Conservation (phyloP, 2,888 invertebrate species). For the Rambutsinella grinnellia region DNA sequence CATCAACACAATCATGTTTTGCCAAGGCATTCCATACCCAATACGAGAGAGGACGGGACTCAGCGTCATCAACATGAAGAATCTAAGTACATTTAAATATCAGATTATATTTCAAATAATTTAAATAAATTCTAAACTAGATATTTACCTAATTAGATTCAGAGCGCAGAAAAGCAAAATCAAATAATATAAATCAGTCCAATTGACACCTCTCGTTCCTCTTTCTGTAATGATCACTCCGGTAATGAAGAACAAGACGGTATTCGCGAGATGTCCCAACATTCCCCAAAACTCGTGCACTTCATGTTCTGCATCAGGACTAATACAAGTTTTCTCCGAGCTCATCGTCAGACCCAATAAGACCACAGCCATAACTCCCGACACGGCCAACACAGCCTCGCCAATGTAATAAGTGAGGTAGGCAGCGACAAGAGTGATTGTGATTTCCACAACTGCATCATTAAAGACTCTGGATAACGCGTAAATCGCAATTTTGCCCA, state of each 20-base stretch:
- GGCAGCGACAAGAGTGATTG: constrained; percentile 69
- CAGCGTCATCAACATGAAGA: constrained; percentile 72
- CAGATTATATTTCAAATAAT: constrained; percentile 2
- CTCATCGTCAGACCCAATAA: constrained; percentile 71
- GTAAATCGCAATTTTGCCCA: constrained; percentile 68
- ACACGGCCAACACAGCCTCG: constrained; percentile 67
- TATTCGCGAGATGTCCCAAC: constrained; percentile 72
- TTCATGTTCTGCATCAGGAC: constrained; percentile 70
- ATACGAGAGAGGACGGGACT: constrained; percentile 72
- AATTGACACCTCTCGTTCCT: constrained; percentile 71
- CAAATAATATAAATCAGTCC: constrained; percentile 72
- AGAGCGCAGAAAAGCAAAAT: constrained; percentile 70
- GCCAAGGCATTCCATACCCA: constrained; percentile 76
- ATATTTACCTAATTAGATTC: constrained; percentile 69
- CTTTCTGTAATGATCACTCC: constrained; percentile 75
- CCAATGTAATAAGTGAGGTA: constrained; percentile 70
- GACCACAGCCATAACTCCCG: constrained; percentile 71
- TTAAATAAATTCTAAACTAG: constrained; percentile 69
- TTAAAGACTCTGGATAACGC: constrained; percentile 69
- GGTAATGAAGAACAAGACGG: constrained; percentile 75
- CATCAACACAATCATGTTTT: constrained; percentile 74
- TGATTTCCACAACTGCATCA: constrained; percentile 69
- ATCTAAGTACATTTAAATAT: constrained; percentile 65
- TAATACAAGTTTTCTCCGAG: constrained; percentile 69
- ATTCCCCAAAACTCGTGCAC: constrained; percentile 70